Evolutionary conservation across 2,113 vertebrate genomes (phyloP).

Genomic region (Coreoperca whiteheadi): DNA sequence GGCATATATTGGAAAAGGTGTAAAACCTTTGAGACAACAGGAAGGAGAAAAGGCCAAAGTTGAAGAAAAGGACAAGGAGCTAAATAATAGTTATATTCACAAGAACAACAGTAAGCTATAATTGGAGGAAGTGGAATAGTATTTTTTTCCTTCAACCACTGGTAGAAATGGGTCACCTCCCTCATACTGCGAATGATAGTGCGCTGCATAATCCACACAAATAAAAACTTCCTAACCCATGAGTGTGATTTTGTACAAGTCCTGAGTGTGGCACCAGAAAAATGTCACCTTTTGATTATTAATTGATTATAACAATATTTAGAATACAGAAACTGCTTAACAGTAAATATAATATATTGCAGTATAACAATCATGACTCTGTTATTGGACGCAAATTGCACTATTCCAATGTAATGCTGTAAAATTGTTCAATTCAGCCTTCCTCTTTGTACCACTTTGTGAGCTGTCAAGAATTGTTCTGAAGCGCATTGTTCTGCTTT

Average conservation of each 20-base stretch:
- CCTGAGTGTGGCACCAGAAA: not conserved
- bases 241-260: not conserved
- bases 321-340: not conserved
- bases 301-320: not conserved
- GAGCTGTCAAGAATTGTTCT: not conserved
- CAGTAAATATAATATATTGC: not conserved
- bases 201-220: not conserved
- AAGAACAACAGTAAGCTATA: not conserved
- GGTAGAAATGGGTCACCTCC: not conserved
- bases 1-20: not conserved
- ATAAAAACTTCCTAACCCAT: not conserved
- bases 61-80: not conserved
- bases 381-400: not conserved
- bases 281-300: not conserved
- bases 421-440: not conserved
- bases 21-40: not conserved
- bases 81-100: not conserved
- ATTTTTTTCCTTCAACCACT: not conserved
- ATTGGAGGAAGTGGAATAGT: not conserved
- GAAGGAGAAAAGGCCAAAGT: not conserved
- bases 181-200: not conserved
- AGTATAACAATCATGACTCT: not conserved
- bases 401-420: not conserved
- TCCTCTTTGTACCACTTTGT: not conserved
- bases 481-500: conserved; percentile 19